phyloP scores from a whole-genome alignment of 2,113 vertebrate genomes.

The Leuciscus idus region DNA sequence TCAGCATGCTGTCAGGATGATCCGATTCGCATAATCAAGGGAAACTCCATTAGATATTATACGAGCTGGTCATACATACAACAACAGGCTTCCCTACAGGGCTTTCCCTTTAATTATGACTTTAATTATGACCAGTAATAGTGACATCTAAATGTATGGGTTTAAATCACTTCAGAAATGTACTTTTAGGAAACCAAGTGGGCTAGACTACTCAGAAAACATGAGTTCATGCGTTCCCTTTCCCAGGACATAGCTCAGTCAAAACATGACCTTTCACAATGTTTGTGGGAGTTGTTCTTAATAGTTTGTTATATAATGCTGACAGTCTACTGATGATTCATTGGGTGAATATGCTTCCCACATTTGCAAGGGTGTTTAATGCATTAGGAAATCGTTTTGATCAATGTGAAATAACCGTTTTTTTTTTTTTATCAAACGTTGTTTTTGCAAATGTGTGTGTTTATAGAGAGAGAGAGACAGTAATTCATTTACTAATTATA shows the following conservation, averaged over 20 bases:
- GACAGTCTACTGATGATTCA: neutral
- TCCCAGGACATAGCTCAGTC: neutral
- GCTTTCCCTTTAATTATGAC: neutral
- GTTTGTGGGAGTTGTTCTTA: slow-evolving; percentile 27
- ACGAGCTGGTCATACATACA: neutral
- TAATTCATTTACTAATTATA: neutral
- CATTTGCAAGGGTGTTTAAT: neutral
- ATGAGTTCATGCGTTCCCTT: neutral
- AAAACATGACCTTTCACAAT: neutral
- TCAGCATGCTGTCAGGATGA: neutral
- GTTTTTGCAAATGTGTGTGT: too few species aligned
- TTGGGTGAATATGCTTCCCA: neutral
- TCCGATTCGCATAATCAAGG: slow-evolving; percentile 5
- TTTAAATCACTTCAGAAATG: neutral
- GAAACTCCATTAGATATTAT: slow-evolving; percentile 5
- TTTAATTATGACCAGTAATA: neutral
- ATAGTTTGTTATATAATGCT: neutral
- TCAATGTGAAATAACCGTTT: neutral
- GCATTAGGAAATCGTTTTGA: neutral
- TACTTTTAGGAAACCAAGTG: neutral
- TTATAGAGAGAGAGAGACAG: neutral
- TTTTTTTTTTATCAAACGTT: neutral
- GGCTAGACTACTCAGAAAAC: neutral
- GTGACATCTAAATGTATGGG: neutral
- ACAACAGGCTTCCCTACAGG: neutral